phyloP scores from a whole-genome alignment of 2,888 invertebrate species.

The Monochamus alternatus region DNA sequence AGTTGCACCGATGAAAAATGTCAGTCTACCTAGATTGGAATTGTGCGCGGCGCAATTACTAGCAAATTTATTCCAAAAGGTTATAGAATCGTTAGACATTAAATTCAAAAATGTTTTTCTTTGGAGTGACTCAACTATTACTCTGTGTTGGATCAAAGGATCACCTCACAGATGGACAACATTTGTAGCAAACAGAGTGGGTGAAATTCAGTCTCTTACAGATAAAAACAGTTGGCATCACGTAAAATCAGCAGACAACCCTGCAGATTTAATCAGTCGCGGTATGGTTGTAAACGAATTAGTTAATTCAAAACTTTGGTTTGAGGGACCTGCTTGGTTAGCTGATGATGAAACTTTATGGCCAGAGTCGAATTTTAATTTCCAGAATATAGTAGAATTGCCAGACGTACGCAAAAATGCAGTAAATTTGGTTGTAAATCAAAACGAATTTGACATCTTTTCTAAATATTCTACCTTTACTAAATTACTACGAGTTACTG shows the following conservation, averaged over 20 bases:
- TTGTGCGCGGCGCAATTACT: too few relatives aligned
- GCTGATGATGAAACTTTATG: not conserved
- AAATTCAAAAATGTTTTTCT: too few relatives aligned
- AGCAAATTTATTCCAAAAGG: too few relatives aligned
- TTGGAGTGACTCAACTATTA: constrained; percentile 57
- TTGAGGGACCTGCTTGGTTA: constrained; percentile 28
- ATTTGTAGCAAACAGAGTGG: constrained; percentile 55
- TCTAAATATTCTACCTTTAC: too few relatives aligned
- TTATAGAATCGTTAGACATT: too few relatives aligned
- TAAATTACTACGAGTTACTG: too few relatives aligned
- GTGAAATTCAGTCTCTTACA: constrained; percentile 50
- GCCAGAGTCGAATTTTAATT: too few relatives aligned
- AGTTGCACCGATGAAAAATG: constrained; percentile 48
- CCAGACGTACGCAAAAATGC: too few relatives aligned
- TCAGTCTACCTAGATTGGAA: constrained; percentile 46
- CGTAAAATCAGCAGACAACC: constrained; percentile 51
- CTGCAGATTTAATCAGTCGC: constrained; percentile 55
- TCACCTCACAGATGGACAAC: constrained; percentile 52
- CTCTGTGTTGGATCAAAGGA: constrained; percentile 52
- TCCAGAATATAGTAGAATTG: too few relatives aligned
- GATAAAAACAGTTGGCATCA: constrained; percentile 50
- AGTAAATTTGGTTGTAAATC: too few relatives aligned
- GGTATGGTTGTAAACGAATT: constrained; percentile 41
- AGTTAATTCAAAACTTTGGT: constrained; percentile 27
- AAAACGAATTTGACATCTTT: too few relatives aligned